phyloP scores from a whole-genome alignment of 1,140 invertebrate species.

The Bradynema listronoti region DNA sequence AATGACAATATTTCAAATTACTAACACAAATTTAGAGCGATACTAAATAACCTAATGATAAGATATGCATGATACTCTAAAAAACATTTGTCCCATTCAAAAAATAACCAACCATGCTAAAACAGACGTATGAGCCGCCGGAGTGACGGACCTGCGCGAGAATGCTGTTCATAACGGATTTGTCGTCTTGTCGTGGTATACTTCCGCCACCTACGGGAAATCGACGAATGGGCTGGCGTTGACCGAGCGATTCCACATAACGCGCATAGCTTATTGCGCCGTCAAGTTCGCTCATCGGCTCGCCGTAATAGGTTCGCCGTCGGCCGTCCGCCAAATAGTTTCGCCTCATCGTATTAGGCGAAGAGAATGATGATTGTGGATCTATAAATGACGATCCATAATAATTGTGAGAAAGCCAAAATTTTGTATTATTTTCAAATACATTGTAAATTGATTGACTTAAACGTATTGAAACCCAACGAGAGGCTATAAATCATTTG shows the following conservation, averaged over 20 bases:
- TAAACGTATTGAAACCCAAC: no score
- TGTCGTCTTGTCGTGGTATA: background rate
- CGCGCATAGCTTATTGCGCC: no score
- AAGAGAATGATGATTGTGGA: no score
- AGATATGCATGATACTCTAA: background rate
- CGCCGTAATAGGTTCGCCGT: background rate
- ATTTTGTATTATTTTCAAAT: no score
- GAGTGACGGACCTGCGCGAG: background rate
- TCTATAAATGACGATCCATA: no score
- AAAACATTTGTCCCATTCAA: background rate
- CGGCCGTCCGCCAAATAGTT: no score
- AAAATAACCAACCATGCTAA: slow-evolving; percentile 3
- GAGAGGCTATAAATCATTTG: no score
- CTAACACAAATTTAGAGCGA: background rate
- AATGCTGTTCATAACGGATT: background rate
- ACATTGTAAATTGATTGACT: no score
- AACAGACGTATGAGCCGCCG: slow-evolving; percentile 4
- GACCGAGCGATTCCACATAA: no score
- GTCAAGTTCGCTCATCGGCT: background rate
- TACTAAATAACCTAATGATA: background rate
- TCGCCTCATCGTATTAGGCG: no score
- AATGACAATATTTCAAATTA: background rate
- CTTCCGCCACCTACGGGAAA: background rate
- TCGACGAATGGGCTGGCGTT: no score
- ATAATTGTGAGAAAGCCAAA: no score